Conservation (phyloP, 2,888 invertebrate species). For the Busseola fusca region DNA sequence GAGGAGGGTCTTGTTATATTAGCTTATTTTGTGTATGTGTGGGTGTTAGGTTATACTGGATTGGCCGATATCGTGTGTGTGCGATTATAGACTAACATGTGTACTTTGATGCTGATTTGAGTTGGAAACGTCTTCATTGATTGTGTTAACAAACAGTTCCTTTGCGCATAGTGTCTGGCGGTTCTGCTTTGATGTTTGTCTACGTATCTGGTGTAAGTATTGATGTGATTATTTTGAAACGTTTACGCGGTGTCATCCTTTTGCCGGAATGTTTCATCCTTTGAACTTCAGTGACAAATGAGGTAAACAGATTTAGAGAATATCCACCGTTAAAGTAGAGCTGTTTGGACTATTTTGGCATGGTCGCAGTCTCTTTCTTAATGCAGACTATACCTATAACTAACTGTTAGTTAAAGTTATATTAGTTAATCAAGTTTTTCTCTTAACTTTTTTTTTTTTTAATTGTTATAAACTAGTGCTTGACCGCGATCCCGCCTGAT, state of each 20-base stretch:
- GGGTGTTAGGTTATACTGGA: slow-evolving; percentile 51
- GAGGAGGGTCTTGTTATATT: slow-evolving; percentile 52
- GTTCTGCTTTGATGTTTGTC: slow-evolving; percentile 80
- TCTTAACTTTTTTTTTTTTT: no score
- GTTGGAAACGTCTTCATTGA: slow-evolving; percentile 77
- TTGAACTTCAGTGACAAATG: slow-evolving; percentile 61
- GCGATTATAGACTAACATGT: slow-evolving; percentile 60
- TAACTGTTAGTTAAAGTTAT: no score
- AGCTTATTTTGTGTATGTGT: slow-evolving; percentile 54
- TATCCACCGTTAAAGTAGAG: slow-evolving; percentile 49
- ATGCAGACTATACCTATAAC: background rate
- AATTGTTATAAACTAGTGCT: no score
- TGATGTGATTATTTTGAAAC: slow-evolving; percentile 67
- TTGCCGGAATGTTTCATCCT: slow-evolving; percentile 58
- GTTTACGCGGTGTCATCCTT: slow-evolving; percentile 64
- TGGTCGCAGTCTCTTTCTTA: slow-evolving; percentile 44
- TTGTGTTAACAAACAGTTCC: slow-evolving; percentile 82
- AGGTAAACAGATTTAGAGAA: slow-evolving; percentile 59
- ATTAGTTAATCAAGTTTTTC: background rate
- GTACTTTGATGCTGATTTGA: slow-evolving; percentile 66
- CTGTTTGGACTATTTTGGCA: slow-evolving; percentile 36
- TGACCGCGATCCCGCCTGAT: no score
- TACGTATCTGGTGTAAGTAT: slow-evolving; percentile 66
- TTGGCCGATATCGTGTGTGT: slow-evolving; percentile 51
- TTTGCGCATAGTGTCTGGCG: slow-evolving; percentile 72